A percentile compares a stretch with the other conserved stretches of the same genome.
Evolutionary conservation across 2,113 vertebrate genomes (phyloP).

Genomic region (Urocynchramus pylzowi): DNA sequence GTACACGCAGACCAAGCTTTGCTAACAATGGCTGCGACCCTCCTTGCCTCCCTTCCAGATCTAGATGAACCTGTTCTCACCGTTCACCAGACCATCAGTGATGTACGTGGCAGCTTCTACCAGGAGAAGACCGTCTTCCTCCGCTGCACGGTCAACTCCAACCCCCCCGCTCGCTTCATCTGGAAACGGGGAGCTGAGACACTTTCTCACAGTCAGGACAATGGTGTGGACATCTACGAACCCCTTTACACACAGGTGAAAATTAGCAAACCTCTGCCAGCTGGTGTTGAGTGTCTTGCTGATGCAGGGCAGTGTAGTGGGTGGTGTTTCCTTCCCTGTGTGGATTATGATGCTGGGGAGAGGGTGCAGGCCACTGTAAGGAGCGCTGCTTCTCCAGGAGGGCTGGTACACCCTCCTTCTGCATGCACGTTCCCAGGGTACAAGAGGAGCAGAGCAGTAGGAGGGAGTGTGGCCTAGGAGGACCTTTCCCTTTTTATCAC

Average conservation of each 20-base stretch:
- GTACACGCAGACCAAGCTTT: neutral
- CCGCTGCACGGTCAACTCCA: constrained; percentile 96
- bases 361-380: neutral
- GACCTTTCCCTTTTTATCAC: neutral
- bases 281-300: neutral
- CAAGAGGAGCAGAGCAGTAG: neutral
- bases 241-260: constrained; percentile 95
- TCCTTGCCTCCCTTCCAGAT: constrained; percentile 76
- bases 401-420: neutral
- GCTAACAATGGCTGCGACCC: constrained; percentile 2
- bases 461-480: neutral
- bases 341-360: neutral
- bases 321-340: neutral
- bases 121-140: constrained; percentile 98
- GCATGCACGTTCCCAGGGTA: fast-evolving
- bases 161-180: constrained; percentile 95
- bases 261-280: neutral
- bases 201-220: constrained; percentile 95
- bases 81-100: constrained; percentile 95
- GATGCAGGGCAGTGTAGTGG: neutral
- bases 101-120: constrained; percentile 95
- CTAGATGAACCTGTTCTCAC: constrained; percentile 92
- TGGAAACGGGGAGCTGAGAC: constrained; percentile 88
- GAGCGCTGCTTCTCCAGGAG: neutral
- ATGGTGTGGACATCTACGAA: constrained; percentile 96